Percentiles rank a stretch among this genome's conserved stretches.
phyloP scores from a whole-genome alignment of 1,140 invertebrate species.

The Alviniconcha marisindica region DNA sequence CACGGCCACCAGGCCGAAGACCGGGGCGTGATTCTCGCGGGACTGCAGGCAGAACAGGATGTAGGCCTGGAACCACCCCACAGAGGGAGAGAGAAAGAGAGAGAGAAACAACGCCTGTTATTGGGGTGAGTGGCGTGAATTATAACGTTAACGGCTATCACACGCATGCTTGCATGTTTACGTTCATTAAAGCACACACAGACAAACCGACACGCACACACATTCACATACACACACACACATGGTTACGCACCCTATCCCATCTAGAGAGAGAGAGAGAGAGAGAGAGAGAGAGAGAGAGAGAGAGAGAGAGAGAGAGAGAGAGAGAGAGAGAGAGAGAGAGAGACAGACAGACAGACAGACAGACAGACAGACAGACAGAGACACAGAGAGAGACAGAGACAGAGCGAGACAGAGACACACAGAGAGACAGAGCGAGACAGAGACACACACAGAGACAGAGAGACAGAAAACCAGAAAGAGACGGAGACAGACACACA shows the following conservation, averaged over 20 bases:
- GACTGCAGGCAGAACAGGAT: slow-evolving; percentile 62
- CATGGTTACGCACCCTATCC: not conserved
- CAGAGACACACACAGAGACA: no score
- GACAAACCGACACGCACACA: not conserved
- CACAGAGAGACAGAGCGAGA: no score
- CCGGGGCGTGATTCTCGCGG: slow-evolving; percentile 52
- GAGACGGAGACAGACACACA: no score
- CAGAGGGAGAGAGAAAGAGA: not conserved
- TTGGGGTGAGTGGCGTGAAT: no score
- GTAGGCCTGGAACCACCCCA: slow-evolving; percentile 55
- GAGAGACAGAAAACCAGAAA: no score
- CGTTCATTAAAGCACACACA: not conserved
- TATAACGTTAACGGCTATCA: no score
- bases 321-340: slow-evolving; percentile 5
- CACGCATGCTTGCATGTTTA: not conserved
- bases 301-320: not conserved
- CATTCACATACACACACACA: not conserved
- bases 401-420: no score
- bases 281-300: not conserved
- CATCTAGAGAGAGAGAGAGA: not conserved
- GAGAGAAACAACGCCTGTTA: no score
- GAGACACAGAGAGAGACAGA: no score
- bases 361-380: no score
- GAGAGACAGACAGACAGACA: no score
- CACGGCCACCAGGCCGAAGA: slow-evolving; percentile 70